Evolutionary conservation across 2,888 invertebrate genomes (phyloP).

Genomic region (Ephialtes manifestator): DNA sequence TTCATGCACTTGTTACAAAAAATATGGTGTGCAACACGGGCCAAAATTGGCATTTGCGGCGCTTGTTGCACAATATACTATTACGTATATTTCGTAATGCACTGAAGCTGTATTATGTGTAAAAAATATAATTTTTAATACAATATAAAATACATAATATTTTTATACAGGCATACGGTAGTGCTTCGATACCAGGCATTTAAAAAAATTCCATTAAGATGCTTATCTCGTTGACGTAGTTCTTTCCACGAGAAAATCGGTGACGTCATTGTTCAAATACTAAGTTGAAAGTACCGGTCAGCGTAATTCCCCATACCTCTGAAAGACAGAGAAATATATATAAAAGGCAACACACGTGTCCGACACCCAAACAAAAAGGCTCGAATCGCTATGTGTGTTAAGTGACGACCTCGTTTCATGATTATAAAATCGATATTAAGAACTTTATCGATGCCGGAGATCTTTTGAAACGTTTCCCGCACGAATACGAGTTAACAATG

Average conservation of each 20-base stretch:
- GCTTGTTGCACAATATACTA: no score
- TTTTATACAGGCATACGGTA: no score
- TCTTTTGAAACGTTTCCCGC: conserved; percentile 68
- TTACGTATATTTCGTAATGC: no score
- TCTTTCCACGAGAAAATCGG: not conserved
- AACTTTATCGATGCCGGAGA: conserved; percentile 80
- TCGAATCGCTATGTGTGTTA: conserved; percentile 61
- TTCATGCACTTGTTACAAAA: no score
- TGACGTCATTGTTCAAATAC: conserved; percentile 21
- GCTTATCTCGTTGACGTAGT: no score
- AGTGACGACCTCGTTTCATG: conserved; percentile 80
- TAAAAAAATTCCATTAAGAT: no score
- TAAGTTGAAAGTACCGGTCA: conserved; percentile 62
- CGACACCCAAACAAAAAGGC: conserved; percentile 41
- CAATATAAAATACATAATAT: no score
- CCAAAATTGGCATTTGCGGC: no score
- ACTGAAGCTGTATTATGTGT: no score
- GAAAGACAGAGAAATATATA: conserved; percentile 48
- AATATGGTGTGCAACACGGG: no score
- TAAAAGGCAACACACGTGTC: conserved; percentile 40
- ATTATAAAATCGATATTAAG: conserved; percentile 84
- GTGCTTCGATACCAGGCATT: no score
- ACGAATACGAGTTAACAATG: conserved; percentile 45
- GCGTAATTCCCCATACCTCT: conserved; percentile 66
- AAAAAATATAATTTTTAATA: no score